phyloP scores from a whole-genome alignment of 2,888 invertebrate species.

The Galeruca laticollis region DNA sequence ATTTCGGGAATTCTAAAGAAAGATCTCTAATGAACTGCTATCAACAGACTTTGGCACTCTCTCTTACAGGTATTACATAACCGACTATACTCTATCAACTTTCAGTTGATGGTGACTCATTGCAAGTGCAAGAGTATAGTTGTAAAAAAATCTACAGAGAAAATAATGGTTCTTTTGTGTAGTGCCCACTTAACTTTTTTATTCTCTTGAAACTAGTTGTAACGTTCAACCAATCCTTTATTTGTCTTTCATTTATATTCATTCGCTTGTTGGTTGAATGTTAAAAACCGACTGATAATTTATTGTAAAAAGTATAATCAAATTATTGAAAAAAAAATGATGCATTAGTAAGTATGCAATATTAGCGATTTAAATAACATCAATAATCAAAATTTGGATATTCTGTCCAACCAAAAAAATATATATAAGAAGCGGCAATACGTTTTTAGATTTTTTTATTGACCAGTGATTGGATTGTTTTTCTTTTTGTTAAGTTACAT shows the following conservation, averaged over 20 bases:
- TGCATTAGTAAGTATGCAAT: conserved; percentile 46
- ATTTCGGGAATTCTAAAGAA: too few species aligned
- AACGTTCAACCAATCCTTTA: conserved; percentile 43
- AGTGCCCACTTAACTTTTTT: conserved; percentile 10
- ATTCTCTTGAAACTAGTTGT: conserved; percentile 27
- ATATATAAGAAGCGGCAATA: conserved; percentile 42
- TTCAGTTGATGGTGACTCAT: too few species aligned
- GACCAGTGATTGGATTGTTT: conserved; percentile 35
- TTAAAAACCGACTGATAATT: conserved; percentile 45
- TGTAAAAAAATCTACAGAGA: too few species aligned
- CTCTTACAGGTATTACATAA: too few species aligned
- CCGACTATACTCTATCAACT: too few species aligned
- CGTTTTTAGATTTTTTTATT: conserved; percentile 38
- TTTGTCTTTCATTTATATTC: conserved; percentile 25
- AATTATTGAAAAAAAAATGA: conserved; percentile 38
- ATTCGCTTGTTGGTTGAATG: conserved; percentile 47
- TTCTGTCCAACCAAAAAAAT: conserved; percentile 42
- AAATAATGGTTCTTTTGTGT: neutral
- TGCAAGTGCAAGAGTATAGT: too few species aligned
- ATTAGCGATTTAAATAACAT: conserved; percentile 45
- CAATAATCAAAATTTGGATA: conserved; percentile 49
- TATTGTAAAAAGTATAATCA: conserved; percentile 39
- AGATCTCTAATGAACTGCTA: too few species aligned
- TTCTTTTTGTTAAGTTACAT: conserved; percentile 43
- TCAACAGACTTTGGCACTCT: too few species aligned